phyloP scores from a whole-genome alignment of 2,797 vertebrate species.

The Florisuga fusca region DNA sequence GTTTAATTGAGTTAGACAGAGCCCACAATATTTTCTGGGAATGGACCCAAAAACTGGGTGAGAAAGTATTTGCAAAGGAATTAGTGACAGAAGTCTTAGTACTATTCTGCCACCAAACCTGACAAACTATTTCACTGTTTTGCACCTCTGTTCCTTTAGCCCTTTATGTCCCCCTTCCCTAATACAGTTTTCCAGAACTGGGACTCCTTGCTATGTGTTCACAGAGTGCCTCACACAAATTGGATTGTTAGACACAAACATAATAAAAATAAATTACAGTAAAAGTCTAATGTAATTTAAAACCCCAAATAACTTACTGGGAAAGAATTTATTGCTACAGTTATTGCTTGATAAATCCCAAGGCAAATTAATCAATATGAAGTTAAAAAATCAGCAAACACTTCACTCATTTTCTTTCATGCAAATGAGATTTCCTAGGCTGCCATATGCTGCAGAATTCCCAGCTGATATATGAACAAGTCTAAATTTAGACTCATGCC shows the following conservation, averaged over 20 bases:
- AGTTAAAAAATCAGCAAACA: background rate
- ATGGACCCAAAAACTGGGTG: background rate
- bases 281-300: constrained; percentile 38
- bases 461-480: background rate
- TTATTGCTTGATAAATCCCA: constrained; percentile 63
- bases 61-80: background rate
- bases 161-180: background rate
- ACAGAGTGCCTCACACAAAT: constrained; percentile 29
- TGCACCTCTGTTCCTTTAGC: background rate
- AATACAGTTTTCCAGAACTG: background rate
- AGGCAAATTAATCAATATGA: constrained; percentile 52
- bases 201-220: background rate
- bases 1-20: background rate
- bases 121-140: background rate
- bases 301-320: constrained; percentile 45
- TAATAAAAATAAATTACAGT: constrained; percentile 43
- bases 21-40: background rate
- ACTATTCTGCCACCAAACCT: background rate
- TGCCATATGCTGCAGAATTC: background rate
- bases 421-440: constrained; percentile 20
- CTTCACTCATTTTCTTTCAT: constrained; percentile 26
- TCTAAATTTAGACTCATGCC: constrained; percentile 13
- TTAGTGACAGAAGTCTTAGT: background rate
- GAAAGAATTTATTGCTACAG: constrained; percentile 39
- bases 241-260: constrained; percentile 44